phyloP scores from a whole-genome alignment of 2,797 vertebrate species.

The Simalia tracyae region DNA sequence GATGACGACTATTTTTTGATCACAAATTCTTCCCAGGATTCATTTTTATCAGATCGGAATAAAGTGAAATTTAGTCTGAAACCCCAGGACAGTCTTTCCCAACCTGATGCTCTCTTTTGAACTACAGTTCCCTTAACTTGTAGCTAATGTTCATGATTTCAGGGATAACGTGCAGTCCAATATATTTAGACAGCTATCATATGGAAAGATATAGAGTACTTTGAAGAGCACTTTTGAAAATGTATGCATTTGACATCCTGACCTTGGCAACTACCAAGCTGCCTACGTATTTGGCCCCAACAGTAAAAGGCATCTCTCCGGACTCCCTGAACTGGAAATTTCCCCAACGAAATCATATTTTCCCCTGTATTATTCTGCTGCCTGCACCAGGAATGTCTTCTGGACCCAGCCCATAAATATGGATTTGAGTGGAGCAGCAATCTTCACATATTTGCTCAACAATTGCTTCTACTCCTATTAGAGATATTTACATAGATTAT shows the following conservation, averaged over 20 bases:
- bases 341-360: slow-evolving; percentile 24
- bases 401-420: background rate
- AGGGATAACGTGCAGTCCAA: background rate
- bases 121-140: background rate
- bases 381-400: background rate
- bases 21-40: slow-evolving; percentile 62
- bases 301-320: background rate
- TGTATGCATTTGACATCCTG: slow-evolving; percentile 40
- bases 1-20: slow-evolving; percentile 65
- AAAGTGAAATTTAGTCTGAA: slow-evolving; percentile 52
- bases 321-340: slow-evolving; percentile 31
- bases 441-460: background rate
- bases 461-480: background rate
- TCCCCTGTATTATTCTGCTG: background rate
- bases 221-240: slow-evolving; percentile 50
- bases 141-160: background rate
- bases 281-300: slow-evolving; percentile 25
- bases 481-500: background rate
- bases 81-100: background rate
- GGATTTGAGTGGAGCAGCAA: background rate
- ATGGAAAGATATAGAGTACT: slow-evolving; percentile 23
- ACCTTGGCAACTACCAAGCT: background rate
- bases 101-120: background rate
- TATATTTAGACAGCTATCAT: background rate
- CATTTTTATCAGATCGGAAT: slow-evolving; percentile 47